Base-by-base conservation (phyloP, 2,888 invertebrate species). In the Epirrhoe alternata region DNA sequence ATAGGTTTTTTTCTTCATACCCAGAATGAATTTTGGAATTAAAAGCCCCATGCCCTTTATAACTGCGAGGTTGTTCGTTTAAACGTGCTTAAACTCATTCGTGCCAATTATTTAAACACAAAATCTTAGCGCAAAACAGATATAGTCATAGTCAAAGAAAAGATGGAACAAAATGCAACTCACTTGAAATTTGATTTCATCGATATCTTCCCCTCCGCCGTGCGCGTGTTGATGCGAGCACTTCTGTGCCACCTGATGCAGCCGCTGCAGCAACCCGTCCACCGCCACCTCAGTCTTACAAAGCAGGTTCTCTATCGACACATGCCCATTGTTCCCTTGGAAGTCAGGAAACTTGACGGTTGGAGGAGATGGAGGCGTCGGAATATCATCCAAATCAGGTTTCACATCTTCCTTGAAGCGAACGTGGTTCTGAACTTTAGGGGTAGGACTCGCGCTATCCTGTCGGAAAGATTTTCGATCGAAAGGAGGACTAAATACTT, bases 121-220 rank as follows among this genome's bases (percentile, higher is more conserved):
- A 5, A 31, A 33, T 42, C 12, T 42, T 10, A 12, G 38, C 7
- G 49, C 8, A 16, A 50, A 50, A 17, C 38, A 6, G 49, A 59
- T 31, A 51, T 4, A 24, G 24, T 24, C 7, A 7, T 14, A 42
- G 33, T 16, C 6, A 14, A 53, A 50, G 50, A 33, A 12, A 33
- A 16, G 47, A 12, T 24, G 33, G 45, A 52, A 62, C 50, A 58
- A 58, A 56, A 56, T 56, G 38, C 42, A 47, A 76, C 88, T 92
- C 78, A 95, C 95, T 91, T 96, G 96, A 82, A 96, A 97, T 83
- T 96, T 96, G 50, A 95, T 94, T 82, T 97, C 97, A 77, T 96
- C 96, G 76, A 97, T 96, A 74, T 95, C 95, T 64, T 95, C 94
- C 0, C 96, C 96, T 0, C 97, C 96, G 0, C 97, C 97, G 54